These are phyloP conservation scores for Argyrosomus japonicus DNA, from an alignment of 2,113 vertebrate species.

Conservation along the genomic window DNA sequence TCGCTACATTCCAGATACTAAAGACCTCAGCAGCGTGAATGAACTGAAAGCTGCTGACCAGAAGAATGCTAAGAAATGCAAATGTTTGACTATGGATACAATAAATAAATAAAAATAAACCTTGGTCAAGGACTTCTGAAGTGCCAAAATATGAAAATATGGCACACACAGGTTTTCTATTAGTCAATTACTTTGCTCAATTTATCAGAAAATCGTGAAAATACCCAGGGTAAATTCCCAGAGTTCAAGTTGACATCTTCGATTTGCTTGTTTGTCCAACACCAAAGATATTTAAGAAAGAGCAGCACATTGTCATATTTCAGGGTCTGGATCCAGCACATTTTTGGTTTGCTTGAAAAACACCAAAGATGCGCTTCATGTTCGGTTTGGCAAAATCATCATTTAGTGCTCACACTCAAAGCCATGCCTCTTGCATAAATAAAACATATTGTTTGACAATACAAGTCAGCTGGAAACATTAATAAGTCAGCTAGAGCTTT, in stretches of 20 bases:
- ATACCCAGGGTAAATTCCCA: not conserved
- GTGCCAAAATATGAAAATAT: not conserved
- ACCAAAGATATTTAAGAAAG: no score
- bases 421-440: no score
- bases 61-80: not conserved
- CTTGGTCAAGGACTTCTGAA: not conserved
- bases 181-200: not conserved
- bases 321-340: not conserved
- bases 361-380: no score
- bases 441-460: not conserved
- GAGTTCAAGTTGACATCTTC: no score
- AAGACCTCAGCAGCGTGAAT: conserved; percentile 4
- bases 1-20: conserved; percentile 34
- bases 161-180: not conserved
- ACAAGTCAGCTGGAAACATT: not conserved
- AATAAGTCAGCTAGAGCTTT: not conserved
- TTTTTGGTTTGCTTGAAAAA: no score
- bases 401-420: not conserved
- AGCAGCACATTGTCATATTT: no score
- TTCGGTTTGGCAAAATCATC: no score
- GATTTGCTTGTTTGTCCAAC: no score
- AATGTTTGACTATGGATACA: not conserved
- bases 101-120: not conserved
- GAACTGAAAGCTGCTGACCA: conserved; percentile 5
- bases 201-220: not conserved